Percentiles rank a stretch among this genome's conserved stretches.
Conservation (phyloP, 2,113 vertebrate species). For the Lates calcarifer region DNA sequence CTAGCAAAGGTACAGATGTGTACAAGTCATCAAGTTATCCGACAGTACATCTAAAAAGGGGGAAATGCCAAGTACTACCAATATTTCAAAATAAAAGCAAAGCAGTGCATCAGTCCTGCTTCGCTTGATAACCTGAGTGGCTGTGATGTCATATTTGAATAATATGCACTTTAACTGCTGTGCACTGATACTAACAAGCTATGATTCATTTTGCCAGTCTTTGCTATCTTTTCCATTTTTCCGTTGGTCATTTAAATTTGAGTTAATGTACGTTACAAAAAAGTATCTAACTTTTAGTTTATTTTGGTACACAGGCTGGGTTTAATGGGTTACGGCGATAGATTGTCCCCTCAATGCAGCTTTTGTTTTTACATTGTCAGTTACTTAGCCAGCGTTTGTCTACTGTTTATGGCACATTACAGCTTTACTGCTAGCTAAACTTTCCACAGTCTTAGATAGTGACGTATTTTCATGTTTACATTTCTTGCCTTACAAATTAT, state of each 20-base stretch:
- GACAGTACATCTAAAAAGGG: not conserved
- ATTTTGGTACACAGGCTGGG: no score
- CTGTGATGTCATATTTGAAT: no score
- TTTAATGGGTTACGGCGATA: no score
- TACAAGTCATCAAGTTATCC: not conserved
- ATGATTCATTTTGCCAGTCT: no score
- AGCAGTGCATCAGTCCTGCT: not conserved
- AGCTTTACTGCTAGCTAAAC: not conserved
- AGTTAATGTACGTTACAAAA: not conserved
- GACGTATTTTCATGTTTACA: not conserved
- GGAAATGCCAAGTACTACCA: not conserved
- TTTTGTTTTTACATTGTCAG: not conserved
- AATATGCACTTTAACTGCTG: no score
- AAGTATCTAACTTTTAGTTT: not conserved
- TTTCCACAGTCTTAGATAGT: not conserved
- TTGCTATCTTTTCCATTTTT: not conserved
- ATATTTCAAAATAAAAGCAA: slow-evolving; percentile 23
- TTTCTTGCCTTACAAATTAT: not conserved
- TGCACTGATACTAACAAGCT: no score
- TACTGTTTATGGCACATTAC: not conserved
- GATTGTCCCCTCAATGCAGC: no score
- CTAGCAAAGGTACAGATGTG: not conserved
- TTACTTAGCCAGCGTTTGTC: not conserved
- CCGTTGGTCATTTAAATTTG: not conserved
- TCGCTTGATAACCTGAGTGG: not conserved